Evolutionary conservation across 2,888 invertebrate genomes (phyloP).

Genomic region (Tetramorium bicarinatum): DNA sequence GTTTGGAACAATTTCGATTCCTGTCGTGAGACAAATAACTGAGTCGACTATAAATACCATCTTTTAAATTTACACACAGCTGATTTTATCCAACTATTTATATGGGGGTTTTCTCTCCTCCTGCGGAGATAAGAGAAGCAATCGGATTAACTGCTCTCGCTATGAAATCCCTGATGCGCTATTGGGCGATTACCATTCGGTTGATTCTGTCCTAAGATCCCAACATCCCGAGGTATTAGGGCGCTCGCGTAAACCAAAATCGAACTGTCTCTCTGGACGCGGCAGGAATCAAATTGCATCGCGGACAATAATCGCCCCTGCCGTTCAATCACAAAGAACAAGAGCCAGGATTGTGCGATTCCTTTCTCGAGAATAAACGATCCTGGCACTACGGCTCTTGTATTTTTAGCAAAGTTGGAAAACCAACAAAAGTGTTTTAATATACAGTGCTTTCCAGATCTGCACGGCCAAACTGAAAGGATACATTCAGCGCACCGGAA

Average conservation of each 20-base stretch:
- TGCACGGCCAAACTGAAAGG: no score
- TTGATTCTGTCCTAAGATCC: conserved; percentile 64
- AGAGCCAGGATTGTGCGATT: conserved; percentile 44
- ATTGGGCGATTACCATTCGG: conserved; percentile 6
- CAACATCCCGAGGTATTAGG: conserved; percentile 65
- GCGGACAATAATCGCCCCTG: conserved; percentile 69
- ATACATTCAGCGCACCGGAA: no score
- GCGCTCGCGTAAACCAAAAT: conserved; percentile 65
- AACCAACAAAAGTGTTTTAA: neutral
- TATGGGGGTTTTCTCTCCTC: neutral
- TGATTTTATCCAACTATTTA: neutral
- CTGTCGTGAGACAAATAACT: conserved; percentile 26
- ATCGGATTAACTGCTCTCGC: conserved; percentile 28
- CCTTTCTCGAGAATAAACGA: conserved; percentile 16
- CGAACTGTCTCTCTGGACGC: conserved; percentile 64
- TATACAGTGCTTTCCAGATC: no score
- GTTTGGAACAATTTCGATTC: conserved; percentile 23
- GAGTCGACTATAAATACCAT: neutral
- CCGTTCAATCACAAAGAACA: conserved; percentile 22
- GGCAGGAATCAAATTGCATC: conserved; percentile 71
- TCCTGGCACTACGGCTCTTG: neutral
- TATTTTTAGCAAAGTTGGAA: neutral
- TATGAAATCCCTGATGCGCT: neutral
- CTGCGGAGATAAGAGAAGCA: neutral
- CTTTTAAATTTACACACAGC: neutral